Base-by-base conservation (phyloP, 2,113 vertebrate genomes). In the Pollimyrus isidori region DNA sequence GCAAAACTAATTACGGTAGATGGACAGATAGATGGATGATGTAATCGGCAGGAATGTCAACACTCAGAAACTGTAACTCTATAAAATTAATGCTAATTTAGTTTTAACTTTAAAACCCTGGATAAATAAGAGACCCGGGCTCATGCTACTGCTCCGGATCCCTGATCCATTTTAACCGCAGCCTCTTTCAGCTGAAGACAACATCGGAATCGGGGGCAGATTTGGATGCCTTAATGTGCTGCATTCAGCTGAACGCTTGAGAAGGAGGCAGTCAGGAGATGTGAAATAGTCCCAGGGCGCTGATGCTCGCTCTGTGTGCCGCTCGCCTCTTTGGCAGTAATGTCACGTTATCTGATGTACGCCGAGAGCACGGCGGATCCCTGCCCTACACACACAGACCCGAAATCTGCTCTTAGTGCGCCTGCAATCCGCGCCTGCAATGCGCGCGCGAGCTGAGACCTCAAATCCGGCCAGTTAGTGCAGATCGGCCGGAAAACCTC, bases 271-370 rank as follows among this genome's bases (percentile, higher is more conserved):
- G 73, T 84, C 82, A 84, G 82, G 82, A 46, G 82, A 53, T 87
- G 85, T 53, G 11, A 35, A 52, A 15, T 87, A 21, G 48, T 49
- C 48, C 26, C 48, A 39, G 50, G 85, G 85, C 13, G 26, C 48
- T 19, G 48, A 53, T 50, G 19, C 49, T 53, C 49, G 39, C 49
- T 87, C 85, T 87, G 85, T 56, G 50, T 7, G 49, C 50, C 19
- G 15, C 30, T 13, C n/a, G n/a, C 83, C 83, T 86, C 83, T 86
- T n/a, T 35, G 26, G 50, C 85, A 87, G 85, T 87, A 26, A 87
- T 87, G 85, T 87, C 26, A 53, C 85, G 26, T 87, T 53, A 48
- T 87, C 49, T 87, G 85, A 87, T 87, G 85, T 87, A 87, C 46
- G 56, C 26, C 7, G 49, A 30, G 48, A 17, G 48, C 46, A 35